Base-by-base conservation (phyloP, 2,888 invertebrate species). In the Catocala sponsa region DNA sequence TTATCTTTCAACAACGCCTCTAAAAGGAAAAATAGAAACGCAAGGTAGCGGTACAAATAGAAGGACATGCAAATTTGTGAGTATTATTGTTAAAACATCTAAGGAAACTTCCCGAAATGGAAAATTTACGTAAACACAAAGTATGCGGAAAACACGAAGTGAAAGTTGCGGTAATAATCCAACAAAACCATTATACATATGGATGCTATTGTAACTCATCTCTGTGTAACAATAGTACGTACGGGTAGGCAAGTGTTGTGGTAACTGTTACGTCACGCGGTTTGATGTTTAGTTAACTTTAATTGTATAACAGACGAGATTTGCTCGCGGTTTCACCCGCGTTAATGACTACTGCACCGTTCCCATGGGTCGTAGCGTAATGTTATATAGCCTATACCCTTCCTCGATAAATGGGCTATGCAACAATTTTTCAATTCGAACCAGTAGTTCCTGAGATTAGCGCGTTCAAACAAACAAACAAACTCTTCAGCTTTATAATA, bases 181-280 rank as follows among this genome's bases (percentile, higher is more conserved):
- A 54, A 67, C 51, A 54, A 52, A 62, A 65, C 60, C 47, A 53
- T 61, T 15, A 44, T 51, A 55, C 42, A 52, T 55, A 38, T 58
- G 9, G 41, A 50, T 56, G 61, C 52, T 71, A 71, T 71, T 70
- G 76, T 76, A 72, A 76, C 71, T 72, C 74, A 78, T 78, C 64
- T 71, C 60, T 76, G 59, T 77, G 76, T 72, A 71, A 74, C 69
- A 67, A 71, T 67, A 76, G 68, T 66, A 63, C 56, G 68, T 66
- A 63, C 56, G 60, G 62, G 58, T 66, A 38, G 35, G 35, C 35
- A 50, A 59, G 60, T 62, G 44, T 41, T 57, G 63, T 50, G 62
- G 66, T 33, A 65, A 57, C 56, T 13, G 60, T 74, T 70, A 67
- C 63, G 55, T 69, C 56, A 74, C 43, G 41, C 69, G 68, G 74